Percentiles rank a stretch among this genome's conserved stretches.
Evolutionary conservation across 1,140 invertebrate species (phyloP).

Genomic region (Acromyrmex echinatior): DNA sequence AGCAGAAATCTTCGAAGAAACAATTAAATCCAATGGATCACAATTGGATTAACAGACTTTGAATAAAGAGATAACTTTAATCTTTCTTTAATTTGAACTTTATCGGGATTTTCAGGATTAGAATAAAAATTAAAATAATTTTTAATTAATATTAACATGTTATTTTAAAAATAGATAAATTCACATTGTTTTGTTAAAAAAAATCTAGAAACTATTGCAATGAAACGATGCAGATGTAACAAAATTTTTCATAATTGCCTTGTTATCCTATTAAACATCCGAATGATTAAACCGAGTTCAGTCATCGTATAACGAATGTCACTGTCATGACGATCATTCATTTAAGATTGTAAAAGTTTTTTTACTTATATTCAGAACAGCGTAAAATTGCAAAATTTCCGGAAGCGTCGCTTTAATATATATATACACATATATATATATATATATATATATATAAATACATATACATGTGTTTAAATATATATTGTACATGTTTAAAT

Average conservation of each 20-base stretch:
- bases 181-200: background rate
- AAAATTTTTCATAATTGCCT: background rate
- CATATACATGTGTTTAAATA: too few species aligned
- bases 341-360: conserved; percentile 15
- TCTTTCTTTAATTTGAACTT: background rate
- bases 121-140: conserved; percentile 3
- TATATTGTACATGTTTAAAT: background rate
- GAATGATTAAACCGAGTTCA: background rate
- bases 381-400: conserved; percentile 6
- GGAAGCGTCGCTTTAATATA: background rate
- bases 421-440: background rate
- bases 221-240: background rate
- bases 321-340: background rate
- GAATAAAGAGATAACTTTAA: conserved; percentile 24
- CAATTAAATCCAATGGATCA: conserved; percentile 77
- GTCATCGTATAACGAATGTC: background rate
- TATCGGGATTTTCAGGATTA: background rate
- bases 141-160: conserved; percentile 17
- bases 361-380: background rate
- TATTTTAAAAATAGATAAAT: background rate
- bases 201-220: background rate
- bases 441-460: background rate
- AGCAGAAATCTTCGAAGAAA: conserved; percentile 83
- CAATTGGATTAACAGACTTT: conserved; percentile 49
- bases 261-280: conserved; percentile 23